Percentiles rank a stretch among this genome's conserved stretches.
Conservation (phyloP, 2,888 invertebrate genomes). For the Hemaris fuciformis region DNA sequence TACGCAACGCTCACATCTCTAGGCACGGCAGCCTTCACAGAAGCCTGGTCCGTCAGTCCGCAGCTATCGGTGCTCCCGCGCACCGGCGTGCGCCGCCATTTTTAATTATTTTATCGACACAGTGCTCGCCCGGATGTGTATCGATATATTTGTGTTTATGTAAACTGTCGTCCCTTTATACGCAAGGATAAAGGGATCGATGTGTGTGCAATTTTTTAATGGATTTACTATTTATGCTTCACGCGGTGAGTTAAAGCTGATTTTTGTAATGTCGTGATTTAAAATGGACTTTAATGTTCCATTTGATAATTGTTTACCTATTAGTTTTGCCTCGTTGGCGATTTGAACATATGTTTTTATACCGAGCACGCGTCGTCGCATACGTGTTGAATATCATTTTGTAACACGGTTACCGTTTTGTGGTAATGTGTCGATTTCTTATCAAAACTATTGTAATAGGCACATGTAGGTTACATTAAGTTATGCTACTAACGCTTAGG, state of each 20-base stretch:
- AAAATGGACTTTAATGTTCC: neutral
- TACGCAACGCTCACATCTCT: constrained; percentile 39
- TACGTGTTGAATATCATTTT: neutral
- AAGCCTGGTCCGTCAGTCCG: constrained; percentile 57
- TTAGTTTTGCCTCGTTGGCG: neutral
- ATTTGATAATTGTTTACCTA: neutral
- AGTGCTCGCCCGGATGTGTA: constrained; percentile 40
- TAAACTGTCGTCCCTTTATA: constrained; percentile 73
- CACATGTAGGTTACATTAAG: neutral
- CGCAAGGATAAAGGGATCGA: constrained; percentile 63
- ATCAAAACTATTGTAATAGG: neutral
- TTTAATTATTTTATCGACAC: constrained; percentile 25
- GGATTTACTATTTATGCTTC: constrained; percentile 28
- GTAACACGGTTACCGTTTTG: neutral
- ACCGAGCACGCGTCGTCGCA: neutral
- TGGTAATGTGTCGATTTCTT: neutral
- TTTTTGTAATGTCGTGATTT: neutral
- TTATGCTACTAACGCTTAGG: too few relatives aligned
- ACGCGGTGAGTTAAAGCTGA: constrained; percentile 45
- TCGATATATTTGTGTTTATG: constrained; percentile 30
- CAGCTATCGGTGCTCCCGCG: constrained; percentile 61
- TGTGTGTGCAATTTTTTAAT: constrained; percentile 29
- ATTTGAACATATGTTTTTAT: neutral
- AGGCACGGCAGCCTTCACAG: constrained; percentile 49
- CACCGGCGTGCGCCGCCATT: constrained; percentile 34